Evolutionary conservation across 2,113 vertebrate species (phyloP).

Genomic region (Mustela nigripes): DNA sequence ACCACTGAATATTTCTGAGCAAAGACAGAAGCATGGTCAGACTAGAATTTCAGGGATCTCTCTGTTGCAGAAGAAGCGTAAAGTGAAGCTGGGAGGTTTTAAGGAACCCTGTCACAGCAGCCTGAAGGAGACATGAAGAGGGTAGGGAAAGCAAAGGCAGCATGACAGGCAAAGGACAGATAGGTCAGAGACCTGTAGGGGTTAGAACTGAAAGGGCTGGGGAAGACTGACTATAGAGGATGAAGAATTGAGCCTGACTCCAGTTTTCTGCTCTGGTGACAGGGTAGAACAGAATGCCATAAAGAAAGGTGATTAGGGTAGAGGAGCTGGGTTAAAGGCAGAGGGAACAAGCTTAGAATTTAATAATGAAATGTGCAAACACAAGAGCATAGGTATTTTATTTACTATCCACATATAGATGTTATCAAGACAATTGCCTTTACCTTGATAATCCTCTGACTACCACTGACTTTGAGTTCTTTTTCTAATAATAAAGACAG

Average conservation of each 20-base stretch:
- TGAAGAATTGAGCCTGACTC: neutral
- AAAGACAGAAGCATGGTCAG: neutral
- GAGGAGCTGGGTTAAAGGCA: neutral
- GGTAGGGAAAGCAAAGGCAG: neutral
- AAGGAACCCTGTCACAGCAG: neutral
- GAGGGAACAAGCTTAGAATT: neutral
- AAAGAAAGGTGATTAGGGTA: neutral
- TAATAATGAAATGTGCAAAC: neutral
- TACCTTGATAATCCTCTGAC: neutral
- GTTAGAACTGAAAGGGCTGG: neutral
- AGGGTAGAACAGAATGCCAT: neutral
- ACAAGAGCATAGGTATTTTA: neutral
- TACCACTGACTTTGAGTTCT: neutral
- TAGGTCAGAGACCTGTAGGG: neutral
- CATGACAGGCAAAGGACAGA: neutral
- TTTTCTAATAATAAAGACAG: conserved; percentile 13
- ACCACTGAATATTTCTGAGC: neutral
- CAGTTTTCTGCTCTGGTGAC: neutral
- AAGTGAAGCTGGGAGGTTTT: neutral
- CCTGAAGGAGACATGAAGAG: neutral
- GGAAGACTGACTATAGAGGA: neutral
- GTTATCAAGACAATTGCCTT: neutral
- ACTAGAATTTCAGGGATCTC: neutral
- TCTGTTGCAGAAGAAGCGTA: neutral
- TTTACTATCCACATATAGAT: neutral